Evolutionary conservation across 2,888 invertebrate species (phyloP).

Genomic region (Macrosiphum euphorbiae): DNA sequence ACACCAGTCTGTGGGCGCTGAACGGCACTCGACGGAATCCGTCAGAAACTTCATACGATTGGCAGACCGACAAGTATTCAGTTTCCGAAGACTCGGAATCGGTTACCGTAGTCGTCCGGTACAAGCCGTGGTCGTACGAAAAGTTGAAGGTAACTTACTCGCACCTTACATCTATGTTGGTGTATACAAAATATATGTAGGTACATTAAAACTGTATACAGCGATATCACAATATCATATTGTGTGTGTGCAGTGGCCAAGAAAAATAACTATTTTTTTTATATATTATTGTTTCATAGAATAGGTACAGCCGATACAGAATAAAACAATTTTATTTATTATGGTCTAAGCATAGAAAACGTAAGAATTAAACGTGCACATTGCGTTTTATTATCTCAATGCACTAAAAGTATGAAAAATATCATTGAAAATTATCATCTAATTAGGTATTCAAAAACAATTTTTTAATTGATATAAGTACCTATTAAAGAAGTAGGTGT

Average conservation of each 20-base stretch:
- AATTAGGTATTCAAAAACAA: not conserved
- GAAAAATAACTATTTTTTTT: not conserved
- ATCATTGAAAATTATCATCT: not conserved
- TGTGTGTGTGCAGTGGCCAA: too few relatives aligned
- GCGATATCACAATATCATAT: not conserved
- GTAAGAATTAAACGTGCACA: not conserved
- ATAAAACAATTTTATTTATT: not conserved
- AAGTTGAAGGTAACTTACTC: constrained; percentile 15
- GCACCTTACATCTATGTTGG: not conserved
- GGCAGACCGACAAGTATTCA: constrained; percentile 42
- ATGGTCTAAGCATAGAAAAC: not conserved
- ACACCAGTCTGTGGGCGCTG: not conserved
- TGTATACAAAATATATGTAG: too few relatives aligned
- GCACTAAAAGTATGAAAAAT: not conserved
- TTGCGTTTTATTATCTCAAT: not conserved
- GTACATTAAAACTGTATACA: not conserved
- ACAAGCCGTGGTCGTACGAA: constrained; percentile 37
- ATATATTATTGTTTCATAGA: not conserved
- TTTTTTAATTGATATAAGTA: not conserved
- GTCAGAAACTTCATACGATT: not conserved
- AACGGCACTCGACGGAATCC: constrained; percentile 35
- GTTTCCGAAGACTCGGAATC: constrained; percentile 9
- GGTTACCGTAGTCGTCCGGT: constrained; percentile 27
- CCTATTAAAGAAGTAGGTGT: not conserved
- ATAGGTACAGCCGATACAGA: not conserved